phyloP scores from a whole-genome alignment of 2,888 invertebrate species.

The Zaprionus obscuricornis region DNA sequence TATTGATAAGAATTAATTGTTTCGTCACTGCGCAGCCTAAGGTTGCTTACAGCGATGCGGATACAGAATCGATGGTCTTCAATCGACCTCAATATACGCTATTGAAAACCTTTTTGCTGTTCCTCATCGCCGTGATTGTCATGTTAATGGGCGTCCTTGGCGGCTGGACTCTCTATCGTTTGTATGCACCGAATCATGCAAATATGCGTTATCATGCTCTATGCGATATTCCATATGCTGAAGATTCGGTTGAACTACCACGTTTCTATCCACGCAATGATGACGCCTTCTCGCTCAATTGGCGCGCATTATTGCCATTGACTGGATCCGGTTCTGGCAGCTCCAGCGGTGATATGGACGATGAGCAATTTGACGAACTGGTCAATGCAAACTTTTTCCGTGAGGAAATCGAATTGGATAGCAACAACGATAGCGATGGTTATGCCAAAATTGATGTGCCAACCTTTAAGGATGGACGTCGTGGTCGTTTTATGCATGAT shows the following conservation, averaged over 20 bases:
- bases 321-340: conserved; percentile 35
- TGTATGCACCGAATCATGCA: conserved; percentile 87
- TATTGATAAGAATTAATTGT: not conserved
- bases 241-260: conserved; percentile 70
- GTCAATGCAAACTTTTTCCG: conserved; percentile 86
- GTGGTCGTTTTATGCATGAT: conserved; percentile 95
- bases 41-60: conserved; percentile 75
- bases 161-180: conserved; percentile 90
- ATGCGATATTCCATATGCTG: conserved; percentile 82
- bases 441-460: conserved; percentile 95
- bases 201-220: conserved; percentile 83
- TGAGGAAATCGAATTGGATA: conserved; percentile 92
- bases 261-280: conserved; percentile 77
- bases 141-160: conserved; percentile 89
- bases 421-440: conserved; percentile 86
- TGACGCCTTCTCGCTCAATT: conserved; percentile 77
- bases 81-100: conserved; percentile 84
- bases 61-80: conserved; percentile 83
- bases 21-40: conserved; percentile 51
- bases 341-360: conserved; percentile 21
- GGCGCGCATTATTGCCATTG: conserved; percentile 69
- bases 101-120: conserved; percentile 87
- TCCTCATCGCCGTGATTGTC: conserved; percentile 88
- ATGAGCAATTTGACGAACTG: conserved; percentile 38
- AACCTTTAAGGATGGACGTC: conserved; percentile 91